Evolutionary conservation across 2,888 invertebrate genomes (phyloP).

Genomic region (Scrobipalpa atriplicella): DNA sequence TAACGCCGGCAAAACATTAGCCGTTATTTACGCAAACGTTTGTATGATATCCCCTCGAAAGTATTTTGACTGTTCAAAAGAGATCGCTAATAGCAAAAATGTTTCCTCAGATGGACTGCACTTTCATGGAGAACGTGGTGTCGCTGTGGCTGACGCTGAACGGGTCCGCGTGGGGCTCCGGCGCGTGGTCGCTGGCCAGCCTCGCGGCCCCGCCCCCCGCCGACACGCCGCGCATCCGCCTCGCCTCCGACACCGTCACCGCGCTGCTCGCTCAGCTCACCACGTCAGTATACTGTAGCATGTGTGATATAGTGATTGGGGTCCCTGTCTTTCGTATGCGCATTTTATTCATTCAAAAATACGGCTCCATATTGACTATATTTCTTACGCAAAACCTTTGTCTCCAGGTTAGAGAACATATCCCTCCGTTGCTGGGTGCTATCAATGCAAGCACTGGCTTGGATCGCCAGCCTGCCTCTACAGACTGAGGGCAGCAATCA

Average conservation of each 20-base stretch:
- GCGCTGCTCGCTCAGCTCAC: constrained; percentile 64
- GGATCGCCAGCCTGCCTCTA: constrained; percentile 84
- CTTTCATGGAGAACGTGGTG: constrained; percentile 91
- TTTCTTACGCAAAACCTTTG: not conserved
- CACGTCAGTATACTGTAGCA: constrained; percentile 55
- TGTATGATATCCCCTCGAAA: too few species aligned
- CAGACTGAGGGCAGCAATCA: constrained; percentile 74
- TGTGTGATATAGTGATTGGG: too few species aligned
- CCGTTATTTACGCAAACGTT: too few species aligned
- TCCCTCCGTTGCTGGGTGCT: constrained; percentile 89
- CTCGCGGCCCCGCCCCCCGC: constrained; percentile 65
- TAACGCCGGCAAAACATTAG: too few species aligned
- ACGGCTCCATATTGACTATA: not conserved
- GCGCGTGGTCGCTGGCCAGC: constrained; percentile 66
- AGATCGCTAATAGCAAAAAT: too few species aligned
- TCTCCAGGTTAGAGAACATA: constrained; percentile 68
- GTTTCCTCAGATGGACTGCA: constrained; percentile 83
- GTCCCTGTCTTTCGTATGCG: too few species aligned
- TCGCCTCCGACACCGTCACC: constrained; percentile 72
- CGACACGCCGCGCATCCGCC: constrained; percentile 74
- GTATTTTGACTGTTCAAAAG: too few species aligned
- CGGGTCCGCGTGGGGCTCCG: constrained; percentile 78
- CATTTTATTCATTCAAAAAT: not conserved
- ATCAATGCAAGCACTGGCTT: constrained; percentile 88
- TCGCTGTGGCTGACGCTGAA: constrained; percentile 95